Evolutionary conservation across 2,797 vertebrate genomes (phyloP).

Genomic region (Taeniopygia guttata): DNA sequence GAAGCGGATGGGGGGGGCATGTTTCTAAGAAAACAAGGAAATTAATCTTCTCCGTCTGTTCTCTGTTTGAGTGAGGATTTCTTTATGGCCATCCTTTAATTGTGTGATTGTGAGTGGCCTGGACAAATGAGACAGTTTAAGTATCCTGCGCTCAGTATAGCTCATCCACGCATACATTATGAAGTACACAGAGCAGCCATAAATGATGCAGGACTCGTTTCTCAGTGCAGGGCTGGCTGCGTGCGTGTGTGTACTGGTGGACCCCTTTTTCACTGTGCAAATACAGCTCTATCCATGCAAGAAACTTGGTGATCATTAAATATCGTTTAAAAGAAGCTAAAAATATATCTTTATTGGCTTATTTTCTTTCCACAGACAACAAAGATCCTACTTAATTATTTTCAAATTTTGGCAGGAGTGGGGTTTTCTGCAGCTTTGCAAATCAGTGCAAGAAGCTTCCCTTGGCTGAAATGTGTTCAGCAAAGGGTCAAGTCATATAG

Average conservation of each 20-base stretch:
- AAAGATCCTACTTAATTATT: background rate
- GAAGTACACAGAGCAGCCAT: background rate
- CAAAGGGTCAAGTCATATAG: background rate
- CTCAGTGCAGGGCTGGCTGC: background rate
- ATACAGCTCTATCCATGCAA: background rate
- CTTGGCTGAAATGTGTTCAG: background rate
- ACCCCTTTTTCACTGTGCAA: background rate
- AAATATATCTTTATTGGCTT: background rate
- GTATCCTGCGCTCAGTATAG: background rate
- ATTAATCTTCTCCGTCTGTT: background rate
- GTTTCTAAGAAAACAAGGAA: background rate
- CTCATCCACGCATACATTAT: background rate
- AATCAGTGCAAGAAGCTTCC: background rate
- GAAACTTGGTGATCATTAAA: background rate
- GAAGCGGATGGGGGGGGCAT: no score
- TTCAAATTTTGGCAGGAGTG: background rate
- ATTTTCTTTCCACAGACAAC: background rate
- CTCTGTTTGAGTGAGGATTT: background rate
- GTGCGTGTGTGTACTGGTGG: background rate
- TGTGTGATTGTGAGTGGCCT: background rate
- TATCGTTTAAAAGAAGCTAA: background rate
- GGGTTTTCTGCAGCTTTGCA: conserved; percentile 19
- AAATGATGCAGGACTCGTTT: background rate
- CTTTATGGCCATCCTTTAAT: background rate
- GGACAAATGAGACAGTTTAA: background rate